phyloP scores from a whole-genome alignment of 2,888 invertebrate species.

The Apamea crenata region DNA sequence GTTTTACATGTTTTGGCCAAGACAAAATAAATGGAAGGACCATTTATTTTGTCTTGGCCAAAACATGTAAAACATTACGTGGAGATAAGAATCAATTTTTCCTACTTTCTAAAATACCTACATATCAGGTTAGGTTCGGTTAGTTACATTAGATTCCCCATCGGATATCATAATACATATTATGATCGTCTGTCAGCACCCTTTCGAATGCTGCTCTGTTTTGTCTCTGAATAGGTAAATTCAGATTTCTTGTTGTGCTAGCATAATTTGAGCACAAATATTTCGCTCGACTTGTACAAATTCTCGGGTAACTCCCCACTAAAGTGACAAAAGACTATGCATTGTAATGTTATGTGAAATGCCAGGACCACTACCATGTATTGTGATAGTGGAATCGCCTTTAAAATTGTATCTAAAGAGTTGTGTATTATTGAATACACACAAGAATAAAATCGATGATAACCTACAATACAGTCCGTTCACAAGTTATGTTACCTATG shows the following conservation, averaged over 20 bases:
- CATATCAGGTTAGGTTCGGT: not conserved
- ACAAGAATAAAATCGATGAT: not conserved
- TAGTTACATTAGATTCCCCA: not conserved
- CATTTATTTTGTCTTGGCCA: too few species aligned
- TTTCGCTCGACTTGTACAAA: conserved; percentile 68
- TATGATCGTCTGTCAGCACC: not conserved
- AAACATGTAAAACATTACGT: too few species aligned
- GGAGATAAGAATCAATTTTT: not conserved
- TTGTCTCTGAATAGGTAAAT: conserved; percentile 22
- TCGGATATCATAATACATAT: not conserved
- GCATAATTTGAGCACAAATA: conserved; percentile 64
- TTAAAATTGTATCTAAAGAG: not conserved
- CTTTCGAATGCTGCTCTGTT: not conserved
- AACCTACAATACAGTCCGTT: not conserved
- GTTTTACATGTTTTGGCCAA: too few species aligned
- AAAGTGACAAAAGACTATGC: conserved; percentile 74
- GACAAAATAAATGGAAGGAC: not conserved
- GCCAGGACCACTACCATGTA: conserved; percentile 57
- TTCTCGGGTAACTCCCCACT: conserved; percentile 68
- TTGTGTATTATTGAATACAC: not conserved
- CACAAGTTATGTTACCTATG: too few species aligned
- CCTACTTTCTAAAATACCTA: not conserved
- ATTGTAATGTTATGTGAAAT: conserved; percentile 71
- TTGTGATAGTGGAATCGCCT: not conserved
- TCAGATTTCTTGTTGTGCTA: conserved; percentile 46